These are phyloP conservation scores for Euphydryas editha DNA, from an alignment of 2,888 invertebrate species.

Conservation along the genomic window DNA sequence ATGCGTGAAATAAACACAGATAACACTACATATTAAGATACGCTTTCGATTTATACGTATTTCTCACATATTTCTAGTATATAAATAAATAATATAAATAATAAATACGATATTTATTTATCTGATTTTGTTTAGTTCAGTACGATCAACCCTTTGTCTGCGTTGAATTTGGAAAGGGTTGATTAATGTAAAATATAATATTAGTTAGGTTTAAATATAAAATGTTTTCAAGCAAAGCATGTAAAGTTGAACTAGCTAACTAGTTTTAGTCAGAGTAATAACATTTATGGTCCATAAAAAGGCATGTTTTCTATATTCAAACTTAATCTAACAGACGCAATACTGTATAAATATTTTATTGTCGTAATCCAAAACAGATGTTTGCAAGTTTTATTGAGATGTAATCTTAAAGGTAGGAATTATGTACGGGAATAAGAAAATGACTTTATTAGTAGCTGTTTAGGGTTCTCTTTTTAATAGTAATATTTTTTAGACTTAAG, in stretches of 20 bases:
- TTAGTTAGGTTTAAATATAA: no score
- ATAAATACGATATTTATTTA: no score
- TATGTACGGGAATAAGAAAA: neutral
- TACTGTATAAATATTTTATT: slow-evolving; percentile 15
- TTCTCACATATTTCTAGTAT: no score
- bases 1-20: no score
- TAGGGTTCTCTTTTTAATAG: neutral
- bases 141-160: no score
- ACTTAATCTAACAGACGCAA: slow-evolving; percentile 4
- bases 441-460: slow-evolving; percentile 12
- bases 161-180: no score
- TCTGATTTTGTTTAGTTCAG: no score
- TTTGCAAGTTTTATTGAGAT: slow-evolving; percentile 11
- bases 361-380: slow-evolving; percentile 22
- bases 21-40: no score
- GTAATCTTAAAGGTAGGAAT: slow-evolving; percentile 11
- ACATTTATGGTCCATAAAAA: slow-evolving; percentile 1
- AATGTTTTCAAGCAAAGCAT: neutral
- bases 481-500: no score
- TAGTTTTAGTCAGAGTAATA: neutral
- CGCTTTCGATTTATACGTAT: no score
- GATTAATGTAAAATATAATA: no score
- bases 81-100: no score
- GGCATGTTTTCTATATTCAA: neutral
- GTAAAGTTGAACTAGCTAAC: neutral